Evolutionary conservation across 2,113 vertebrate genomes (phyloP), one percentile per base, ranked within the genome.

Genomic region (Conger conger): DNA sequence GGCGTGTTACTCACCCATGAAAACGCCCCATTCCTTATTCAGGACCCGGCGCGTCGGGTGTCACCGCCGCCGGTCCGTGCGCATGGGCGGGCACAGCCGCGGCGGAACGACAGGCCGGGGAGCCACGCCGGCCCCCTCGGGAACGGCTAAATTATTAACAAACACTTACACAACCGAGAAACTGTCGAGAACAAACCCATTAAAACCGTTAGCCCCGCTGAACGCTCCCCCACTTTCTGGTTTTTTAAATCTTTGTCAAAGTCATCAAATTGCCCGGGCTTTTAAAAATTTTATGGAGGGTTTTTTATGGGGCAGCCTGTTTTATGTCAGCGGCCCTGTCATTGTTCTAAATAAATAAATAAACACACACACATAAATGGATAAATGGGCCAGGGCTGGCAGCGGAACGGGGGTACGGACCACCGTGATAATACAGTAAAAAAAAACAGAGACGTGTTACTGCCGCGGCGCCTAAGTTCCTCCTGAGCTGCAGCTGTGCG

Each of bases 141-240:
- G 93, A n/a, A 94, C 77, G 50, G 86, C 90, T 94, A 90, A 94
- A 95, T 95, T 93, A 95, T 95, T 95, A 93, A 95, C 92, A 77
- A 82, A 92, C 93, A 94, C 91, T 93, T 91, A 91, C 93, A 92
- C 88, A 92, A 91, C 87, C 88, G 87, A 92, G 92, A 90, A 94
- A 92, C 89, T 91, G 89, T 91, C 91, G 95, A 93, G 93, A 88
- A 93, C 90, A 94, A 95, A 92, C 87, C 92, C 90, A 94, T 94
- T 95, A 95, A 93, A 94, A 93, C 80, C 73, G 89, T 92, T 92
- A 93, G 87, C 90, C 40, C 89, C 89, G 91, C 89, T 81, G 79
- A 94, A 90, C 87, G 92, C 89, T 91, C 91, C 92, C 91, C 90
- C 85, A 82, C 81, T 77, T 90, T 84, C 82, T 88, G 86, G 82